Evolutionary conservation across 2,113 vertebrate genomes (phyloP), one percentile per base, ranked within the genome.

Genomic region (Sorex fumeus): DNA sequence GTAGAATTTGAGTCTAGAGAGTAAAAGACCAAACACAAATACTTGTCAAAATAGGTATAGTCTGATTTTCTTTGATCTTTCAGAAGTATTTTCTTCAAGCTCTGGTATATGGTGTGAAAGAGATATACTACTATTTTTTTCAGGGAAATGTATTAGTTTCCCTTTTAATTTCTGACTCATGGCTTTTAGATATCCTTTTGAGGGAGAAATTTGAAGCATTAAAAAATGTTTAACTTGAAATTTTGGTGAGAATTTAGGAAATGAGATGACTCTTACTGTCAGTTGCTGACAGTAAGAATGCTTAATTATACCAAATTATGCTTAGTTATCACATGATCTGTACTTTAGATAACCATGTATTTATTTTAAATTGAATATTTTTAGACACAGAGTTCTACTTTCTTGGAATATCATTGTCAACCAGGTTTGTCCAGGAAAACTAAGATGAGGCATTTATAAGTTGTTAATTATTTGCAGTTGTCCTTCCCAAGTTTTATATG

Each of bases 31-130:
- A 91, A 60, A 71, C 18, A 86, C 69, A 60, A 72, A 88, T 67
- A 62, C 84, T 50, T 71, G 8, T 74, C 90, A 93, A 95, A 40
- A 76, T 71, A 80, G 30, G 81, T 30, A 32, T 86, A 72, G 27
- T 83, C 62, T 70, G 77, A 70, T 79, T 81, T 9, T 78, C 70
- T 95, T 78, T 94, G 27, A 92, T 92, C 67, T 92, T 89, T 91
- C 45, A 76, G 69, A 87, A 88, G 36, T 67, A 3, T 90, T 90
- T 93, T 81, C 30, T 94, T 93, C 19, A 92, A 90, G 32, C 82
- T 95, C 45, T 64, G 43, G 23, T 78, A 88, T 87, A 86, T 47
- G 28, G 85, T 64, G 64, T 90, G 66, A 32, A 85, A 92, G 84
- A 87, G 12, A 79, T 25, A 28, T 88, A 8, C 81, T 85, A 21